Evolutionary conservation across 1,140 invertebrate species (phyloP).

Genomic region (Megalonaias nervosa): DNA sequence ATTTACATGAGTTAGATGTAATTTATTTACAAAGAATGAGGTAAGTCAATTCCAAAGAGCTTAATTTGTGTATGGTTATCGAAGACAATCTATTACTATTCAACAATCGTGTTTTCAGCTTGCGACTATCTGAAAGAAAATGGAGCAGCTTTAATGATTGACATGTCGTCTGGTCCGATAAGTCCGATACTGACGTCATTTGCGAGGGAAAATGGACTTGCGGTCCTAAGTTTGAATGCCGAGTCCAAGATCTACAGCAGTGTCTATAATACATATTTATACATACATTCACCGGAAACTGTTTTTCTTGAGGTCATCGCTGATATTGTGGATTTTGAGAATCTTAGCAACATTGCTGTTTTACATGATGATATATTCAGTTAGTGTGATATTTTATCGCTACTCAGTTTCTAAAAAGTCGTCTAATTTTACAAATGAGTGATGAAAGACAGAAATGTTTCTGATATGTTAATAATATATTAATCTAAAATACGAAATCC

Average conservation of each 20-base stretch:
- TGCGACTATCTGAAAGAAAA: conserved; percentile 7
- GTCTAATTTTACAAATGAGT: no score
- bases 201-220: conserved; percentile 18
- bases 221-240: conserved; percentile 10
- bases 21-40: no score
- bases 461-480: no score
- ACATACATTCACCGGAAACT: conserved; percentile 15
- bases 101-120: conserved; percentile 9
- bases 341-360: conserved; percentile 22
- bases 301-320: conserved; percentile 22
- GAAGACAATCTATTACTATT: no score
- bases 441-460: no score
- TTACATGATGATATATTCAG: conserved; percentile 24
- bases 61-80: no score
- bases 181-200: conserved; percentile 20
- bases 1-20: no score
- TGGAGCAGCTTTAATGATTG: conserved; percentile 6
- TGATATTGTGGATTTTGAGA: conserved; percentile 19
- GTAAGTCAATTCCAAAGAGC: no score
- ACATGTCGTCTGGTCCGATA: conserved; percentile 2
- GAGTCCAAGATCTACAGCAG: neutral
- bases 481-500: no score
- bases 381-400: conserved; percentile 3
- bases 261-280: conserved; percentile 3
- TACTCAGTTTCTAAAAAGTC: neutral